Evolutionary conservation across 1,140 invertebrate genomes (phyloP).

Genomic region (Drosophila virilis): DNA sequence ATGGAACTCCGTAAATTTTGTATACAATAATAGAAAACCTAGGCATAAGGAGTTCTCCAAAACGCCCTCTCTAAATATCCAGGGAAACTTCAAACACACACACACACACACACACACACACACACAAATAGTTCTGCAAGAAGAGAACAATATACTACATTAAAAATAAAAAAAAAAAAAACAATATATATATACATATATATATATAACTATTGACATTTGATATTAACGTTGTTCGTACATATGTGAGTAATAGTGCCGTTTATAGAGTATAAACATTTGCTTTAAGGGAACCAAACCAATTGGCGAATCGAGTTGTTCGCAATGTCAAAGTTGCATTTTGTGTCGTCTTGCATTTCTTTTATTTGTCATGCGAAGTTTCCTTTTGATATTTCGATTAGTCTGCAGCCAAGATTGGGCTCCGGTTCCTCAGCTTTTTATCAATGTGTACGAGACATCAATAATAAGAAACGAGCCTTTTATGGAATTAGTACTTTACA

Average conservation of each 20-base stretch:
- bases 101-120: no score
- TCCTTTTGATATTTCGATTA: neutral
- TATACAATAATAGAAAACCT: neutral
- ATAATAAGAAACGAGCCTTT: constrained; percentile 41
- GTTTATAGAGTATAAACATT: constrained; percentile 8
- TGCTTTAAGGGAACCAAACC: constrained; percentile 10
- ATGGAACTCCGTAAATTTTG: neutral
- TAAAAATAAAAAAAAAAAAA: neutral
- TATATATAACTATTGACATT: neutral
- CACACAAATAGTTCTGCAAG: no score
- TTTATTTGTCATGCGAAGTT: neutral
- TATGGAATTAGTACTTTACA: constrained; percentile 53
- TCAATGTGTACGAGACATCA: constrained; percentile 14
- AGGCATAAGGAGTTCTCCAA: neutral
- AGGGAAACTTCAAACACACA: no score
- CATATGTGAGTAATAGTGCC: constrained; percentile 1
- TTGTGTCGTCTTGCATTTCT: neutral
- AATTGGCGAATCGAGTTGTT: constrained; percentile 2
- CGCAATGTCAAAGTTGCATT: neutral
- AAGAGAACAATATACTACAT: no score
- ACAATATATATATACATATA: neutral
- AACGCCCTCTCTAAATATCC: no score
- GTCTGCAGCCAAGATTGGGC: constrained; percentile 6
- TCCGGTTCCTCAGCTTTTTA: constrained; percentile 38
- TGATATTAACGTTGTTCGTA: constrained; percentile 1